Percentiles rank a stretch among this genome's conserved stretches.
Evolutionary conservation across 2,113 vertebrate species (phyloP).

Genomic region (Peromyscus maniculatus): DNA sequence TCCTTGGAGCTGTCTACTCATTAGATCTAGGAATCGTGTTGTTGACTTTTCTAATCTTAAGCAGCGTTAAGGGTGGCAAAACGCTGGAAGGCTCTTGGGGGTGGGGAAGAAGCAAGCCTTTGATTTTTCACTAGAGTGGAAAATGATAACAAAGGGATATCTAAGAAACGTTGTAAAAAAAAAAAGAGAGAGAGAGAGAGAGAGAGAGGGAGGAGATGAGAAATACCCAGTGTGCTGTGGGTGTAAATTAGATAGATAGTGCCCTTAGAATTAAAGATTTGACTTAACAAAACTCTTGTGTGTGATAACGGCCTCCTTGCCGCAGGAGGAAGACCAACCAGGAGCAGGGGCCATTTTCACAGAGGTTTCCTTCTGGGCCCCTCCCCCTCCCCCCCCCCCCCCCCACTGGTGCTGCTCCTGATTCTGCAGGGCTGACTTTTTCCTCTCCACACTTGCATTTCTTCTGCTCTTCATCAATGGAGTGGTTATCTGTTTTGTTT

Average conservation of each 20-base stretch:
- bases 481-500: background rate
- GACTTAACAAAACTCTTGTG: conserved; percentile 86
- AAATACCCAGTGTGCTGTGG: conserved; percentile 77
- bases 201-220: conserved; percentile 68
- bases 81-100: conserved; percentile 34
- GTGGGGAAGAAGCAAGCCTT: conserved; percentile 71
- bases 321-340: conserved; percentile 36
- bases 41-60: conserved; percentile 75
- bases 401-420: rapidly evolving
- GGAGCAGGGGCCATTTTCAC: conserved; percentile 76
- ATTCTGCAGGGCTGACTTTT: background rate
- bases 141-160: conserved; percentile 82
- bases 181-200: conserved; percentile 44
- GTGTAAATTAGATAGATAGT: conserved; percentile 83
- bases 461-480: background rate
- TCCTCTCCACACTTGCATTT: rapidly evolving
- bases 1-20: conserved; percentile 65
- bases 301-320: conserved; percentile 80
- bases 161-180: conserved; percentile 82
- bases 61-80: conserved; percentile 20
- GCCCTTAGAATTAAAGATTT: conserved; percentile 84
- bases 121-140: conserved; percentile 77
- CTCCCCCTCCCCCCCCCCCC: background rate
- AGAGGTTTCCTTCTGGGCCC: conserved; percentile 67
- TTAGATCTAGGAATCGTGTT: background rate